Conservation (phyloP, 2,888 invertebrate species). For the Meiosimyza platycephala region DNA sequence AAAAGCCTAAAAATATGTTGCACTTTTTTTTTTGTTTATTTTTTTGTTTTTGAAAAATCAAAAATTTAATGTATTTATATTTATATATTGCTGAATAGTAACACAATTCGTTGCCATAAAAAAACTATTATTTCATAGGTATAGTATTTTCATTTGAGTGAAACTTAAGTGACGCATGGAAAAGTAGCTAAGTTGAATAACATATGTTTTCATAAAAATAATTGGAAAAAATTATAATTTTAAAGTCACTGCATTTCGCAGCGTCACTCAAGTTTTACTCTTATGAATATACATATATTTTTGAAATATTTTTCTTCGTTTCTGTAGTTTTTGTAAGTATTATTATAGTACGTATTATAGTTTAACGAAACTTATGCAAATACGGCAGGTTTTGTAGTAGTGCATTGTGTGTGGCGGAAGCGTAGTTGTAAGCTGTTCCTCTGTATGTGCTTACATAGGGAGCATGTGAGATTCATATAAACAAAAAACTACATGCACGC, state of each 20-base stretch:
- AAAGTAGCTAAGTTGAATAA: too few species aligned
- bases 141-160: too few species aligned
- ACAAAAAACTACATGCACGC: background rate
- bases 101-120: background rate
- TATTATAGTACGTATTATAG: too few species aligned
- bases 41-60: background rate
- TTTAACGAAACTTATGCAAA: constrained; percentile 19
- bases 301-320: too few species aligned
- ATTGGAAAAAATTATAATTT: too few species aligned
- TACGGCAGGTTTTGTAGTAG: constrained; percentile 26
- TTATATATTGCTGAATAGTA: background rate
- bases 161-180: too few species aligned
- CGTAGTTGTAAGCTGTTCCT: background rate
- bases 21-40: background rate
- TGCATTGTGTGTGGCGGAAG: constrained; percentile 3
- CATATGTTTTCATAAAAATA: too few species aligned
- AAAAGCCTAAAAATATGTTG: background rate
- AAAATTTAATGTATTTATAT: background rate
- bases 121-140: too few species aligned
- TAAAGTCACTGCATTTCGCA: too few species aligned
- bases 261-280: too few species aligned
- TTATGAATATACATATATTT: too few species aligned
- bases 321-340: too few species aligned
- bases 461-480: background rate
- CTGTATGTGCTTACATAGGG: background rate